Evolutionary conservation across 2,113 vertebrate species (phyloP), one percentile per base, ranked within the genome.

Genomic region (Pseudorectes ferrugineus): DNA sequence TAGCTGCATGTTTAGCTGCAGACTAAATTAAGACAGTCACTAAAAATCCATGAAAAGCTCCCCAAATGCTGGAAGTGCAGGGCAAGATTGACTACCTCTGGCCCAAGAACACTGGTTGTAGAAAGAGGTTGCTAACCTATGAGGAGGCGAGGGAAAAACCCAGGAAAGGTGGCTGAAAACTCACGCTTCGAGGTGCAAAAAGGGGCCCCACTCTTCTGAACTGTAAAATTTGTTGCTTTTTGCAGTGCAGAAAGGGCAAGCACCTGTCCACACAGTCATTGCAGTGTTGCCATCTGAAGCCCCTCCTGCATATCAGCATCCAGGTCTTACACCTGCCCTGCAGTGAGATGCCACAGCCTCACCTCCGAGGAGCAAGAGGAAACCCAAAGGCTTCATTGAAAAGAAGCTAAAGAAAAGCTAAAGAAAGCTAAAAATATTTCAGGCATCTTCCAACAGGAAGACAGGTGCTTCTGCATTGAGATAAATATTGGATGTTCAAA

Each of bases 231-330:
- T 23, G 5, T n/a, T 63, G 22, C 12, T 71, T 92, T 74, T 45
- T 2, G 0, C 26, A 59, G n/a, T 11, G 36, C 28, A 74, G 28
- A 71, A 90, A 17, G 26, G 35, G 35, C 33, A 48, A 54, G 23
- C 2, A 2, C 26, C 36, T 77, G 43, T 23, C 33, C 46, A 42
- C 8, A 4, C 1, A 2, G 7, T 35, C 18, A 11, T 9, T 58
- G 40, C 40, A 42, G 31, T 36, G 28, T 7, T 55, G 28, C 61
- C 61, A 75, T n/a, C 25, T 1, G 1, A 75, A 73, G 25, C 12
- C 17, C 33, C 11, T 51, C 8, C 0, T 76, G 23, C 2, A 0
- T 38, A 19, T 18, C 35, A 54, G 19, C 25, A 48, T 38, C 23
- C 2, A 2, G 18, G 10, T 43, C 22, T 54, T n/a, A 45, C 12